Evolutionary conservation across 2,113 vertebrate genomes (phyloP), one percentile per base, ranked within the genome.

Genomic region (Chionis minor): DNA sequence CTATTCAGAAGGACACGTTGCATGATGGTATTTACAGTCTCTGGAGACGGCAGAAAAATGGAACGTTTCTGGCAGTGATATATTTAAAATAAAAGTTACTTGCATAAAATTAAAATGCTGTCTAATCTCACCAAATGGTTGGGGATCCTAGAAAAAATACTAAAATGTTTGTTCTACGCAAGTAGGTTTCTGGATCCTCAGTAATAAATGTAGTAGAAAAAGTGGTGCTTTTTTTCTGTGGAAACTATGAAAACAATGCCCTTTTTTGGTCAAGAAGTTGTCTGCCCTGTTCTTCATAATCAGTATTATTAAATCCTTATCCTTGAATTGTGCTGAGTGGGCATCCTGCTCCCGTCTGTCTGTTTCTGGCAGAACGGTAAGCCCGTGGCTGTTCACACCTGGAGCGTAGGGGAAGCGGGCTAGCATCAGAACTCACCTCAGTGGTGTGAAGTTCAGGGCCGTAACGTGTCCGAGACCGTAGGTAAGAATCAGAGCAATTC

Each of bases 381-480:
- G 20, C 35, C 67, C 3, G 1, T 18, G 10, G 8, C 33, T 30
- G 44, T 9, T 44, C 6, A 2, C 0, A 10, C 0, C 0, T 21
- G n/a, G 23, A 24, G 56, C 22, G 27, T 14, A 52, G 33, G 63
- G 45, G 62, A 12, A 32, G n/a, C 7, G 23, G 4, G 2, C 10
- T 1, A 6, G 24, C 61, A 74, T 14, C 66, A n/a, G 33, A 38
- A 80, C 98, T 98, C 86, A 98, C 98, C 98, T 96, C 79, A 99
- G 97, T 0, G 96, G 97, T 3, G 97, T 97, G 93, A 99, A 98
- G 62, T 96, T 98, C 69, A 99, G 90, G 66, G 97, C 98, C 49
- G 96, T 88, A 14, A 98, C 73, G 0, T 98, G 98, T 14, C 97
- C 98, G 1, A 98, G 97, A 22, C 98, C 98, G 0, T 97, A 98